phyloP scores from a whole-genome alignment of 2,113 vertebrate genomes.

The Peromyscus californicus region DNA sequence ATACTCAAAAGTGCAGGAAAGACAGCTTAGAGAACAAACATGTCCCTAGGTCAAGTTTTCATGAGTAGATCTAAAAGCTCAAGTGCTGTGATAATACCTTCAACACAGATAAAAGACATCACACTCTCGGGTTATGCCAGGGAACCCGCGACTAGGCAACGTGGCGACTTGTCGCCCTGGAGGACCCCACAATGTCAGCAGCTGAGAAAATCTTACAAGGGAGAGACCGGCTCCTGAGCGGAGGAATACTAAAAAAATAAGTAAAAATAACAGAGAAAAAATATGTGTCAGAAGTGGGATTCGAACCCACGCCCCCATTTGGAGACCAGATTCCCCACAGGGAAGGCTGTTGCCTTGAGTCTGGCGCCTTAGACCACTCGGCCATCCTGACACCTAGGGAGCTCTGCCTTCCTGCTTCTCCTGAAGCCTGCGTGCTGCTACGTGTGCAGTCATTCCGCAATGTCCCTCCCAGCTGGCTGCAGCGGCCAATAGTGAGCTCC shows the following conservation, averaged over 20 bases:
- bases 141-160: not conserved
- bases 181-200: not conserved
- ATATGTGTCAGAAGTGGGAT: conserved; percentile 86
- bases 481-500: too few relatives aligned
- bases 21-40: not conserved
- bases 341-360: conserved; percentile 87
- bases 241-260: not conserved
- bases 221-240: accelerated
- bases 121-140: not conserved
- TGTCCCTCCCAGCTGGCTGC: not conserved
- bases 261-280: not conserved
- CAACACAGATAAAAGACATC: not conserved
- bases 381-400: conserved; percentile 86
- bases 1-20: not conserved
- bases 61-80: not conserved
- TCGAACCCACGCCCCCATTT: conserved; percentile 89
- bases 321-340: conserved; percentile 91
- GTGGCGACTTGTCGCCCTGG: too few relatives aligned
- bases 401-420: accelerated
- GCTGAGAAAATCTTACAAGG: too few relatives aligned
- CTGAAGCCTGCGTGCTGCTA: not conserved
- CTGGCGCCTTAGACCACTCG: conserved; percentile 91
- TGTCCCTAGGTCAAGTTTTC: not conserved
- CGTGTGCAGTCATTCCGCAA: not conserved
- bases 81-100: not conserved